Percentiles rank a stretch among this genome's conserved stretches.
phyloP scores from a whole-genome alignment of 2,888 invertebrate species.

The Antheraea yamamai region DNA sequence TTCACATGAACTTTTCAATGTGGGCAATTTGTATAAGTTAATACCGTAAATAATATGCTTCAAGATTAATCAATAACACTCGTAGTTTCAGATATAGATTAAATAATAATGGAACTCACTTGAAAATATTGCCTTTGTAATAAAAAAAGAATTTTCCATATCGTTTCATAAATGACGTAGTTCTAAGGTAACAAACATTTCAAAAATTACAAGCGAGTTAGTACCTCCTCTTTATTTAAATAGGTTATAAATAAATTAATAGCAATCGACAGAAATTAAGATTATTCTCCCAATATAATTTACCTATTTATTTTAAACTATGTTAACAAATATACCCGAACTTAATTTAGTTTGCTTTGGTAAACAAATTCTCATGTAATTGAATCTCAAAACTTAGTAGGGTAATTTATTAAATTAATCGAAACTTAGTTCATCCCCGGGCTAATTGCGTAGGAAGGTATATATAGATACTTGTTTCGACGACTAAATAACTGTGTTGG shows the following conservation, averaged over 20 bases:
- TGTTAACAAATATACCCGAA: neutral
- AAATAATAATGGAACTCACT: too few species aligned
- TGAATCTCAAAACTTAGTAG: conserved; percentile 8
- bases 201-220: too few species aligned
- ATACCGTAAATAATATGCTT: too few species aligned
- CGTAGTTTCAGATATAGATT: too few species aligned
- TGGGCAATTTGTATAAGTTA: too few species aligned
- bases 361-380: conserved; percentile 13
- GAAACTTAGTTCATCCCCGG: conserved; percentile 15
- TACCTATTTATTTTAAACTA: neutral
- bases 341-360: neutral
- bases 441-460: conserved; percentile 8
- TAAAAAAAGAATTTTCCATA: too few species aligned
- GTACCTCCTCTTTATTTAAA: too few species aligned
- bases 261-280: neutral
- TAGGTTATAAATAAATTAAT: neutral
- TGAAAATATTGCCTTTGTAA: too few species aligned
- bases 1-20: too few species aligned
- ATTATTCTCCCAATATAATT: neutral
- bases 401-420: conserved; percentile 20
- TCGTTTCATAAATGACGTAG: too few species aligned
- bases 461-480: neutral
- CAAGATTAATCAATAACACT: too few species aligned
- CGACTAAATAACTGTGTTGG: neutral
- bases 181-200: too few species aligned